These are phyloP conservation scores for Coregonus ussuriensis DNA, from an alignment of 2,797 vertebrate genomes.

Conservation along the genomic window DNA sequence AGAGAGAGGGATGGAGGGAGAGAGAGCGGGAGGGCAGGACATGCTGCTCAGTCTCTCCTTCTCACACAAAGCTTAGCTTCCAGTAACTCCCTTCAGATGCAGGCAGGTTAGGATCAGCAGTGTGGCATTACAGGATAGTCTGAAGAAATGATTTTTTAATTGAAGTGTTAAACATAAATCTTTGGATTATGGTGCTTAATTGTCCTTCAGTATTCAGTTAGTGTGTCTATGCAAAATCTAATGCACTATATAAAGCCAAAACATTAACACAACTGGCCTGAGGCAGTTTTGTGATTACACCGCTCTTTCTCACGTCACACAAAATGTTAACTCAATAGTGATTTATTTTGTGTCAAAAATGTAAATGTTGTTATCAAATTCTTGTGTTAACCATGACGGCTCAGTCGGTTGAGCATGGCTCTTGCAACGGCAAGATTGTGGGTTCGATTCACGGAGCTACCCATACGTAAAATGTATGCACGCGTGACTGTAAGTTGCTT, in stretches of 20 bases:
- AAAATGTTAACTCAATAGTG: no score
- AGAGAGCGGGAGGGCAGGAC: background rate
- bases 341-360: background rate
- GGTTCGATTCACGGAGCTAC: background rate
- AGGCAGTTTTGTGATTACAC: background rate
- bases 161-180: background rate
- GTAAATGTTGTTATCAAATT: background rate
- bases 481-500: background rate
- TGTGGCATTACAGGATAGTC: background rate
- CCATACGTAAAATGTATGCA: background rate
- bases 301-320: no score
- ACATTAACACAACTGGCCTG: background rate
- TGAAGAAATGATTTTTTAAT: background rate
- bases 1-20: no score
- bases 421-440: background rate
- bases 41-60: background rate
- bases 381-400: background rate
- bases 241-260: background rate
- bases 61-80: background rate
- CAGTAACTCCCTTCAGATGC: conserved; percentile 15
- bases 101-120: background rate
- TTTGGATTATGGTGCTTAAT: background rate
- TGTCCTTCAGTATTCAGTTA: background rate
- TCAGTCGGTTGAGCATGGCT: background rate
- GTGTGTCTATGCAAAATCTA: background rate